Evolutionary conservation across 2,888 invertebrate species (phyloP).

Genomic region (Sipha maydis): DNA sequence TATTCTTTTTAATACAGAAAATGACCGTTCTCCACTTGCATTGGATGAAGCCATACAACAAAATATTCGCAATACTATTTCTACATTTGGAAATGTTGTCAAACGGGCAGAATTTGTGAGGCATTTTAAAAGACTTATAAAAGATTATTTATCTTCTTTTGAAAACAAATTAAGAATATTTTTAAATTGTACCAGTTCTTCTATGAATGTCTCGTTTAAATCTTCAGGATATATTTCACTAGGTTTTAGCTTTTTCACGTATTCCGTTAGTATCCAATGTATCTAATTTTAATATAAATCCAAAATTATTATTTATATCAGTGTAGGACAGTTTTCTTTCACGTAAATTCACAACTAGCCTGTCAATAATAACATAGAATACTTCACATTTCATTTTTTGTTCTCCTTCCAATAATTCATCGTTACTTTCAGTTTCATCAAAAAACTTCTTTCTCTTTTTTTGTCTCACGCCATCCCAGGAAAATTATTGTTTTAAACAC

Average conservation of each 20-base stretch:
- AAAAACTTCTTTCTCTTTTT: conserved; percentile 19
- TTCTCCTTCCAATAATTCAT: conserved; percentile 12
- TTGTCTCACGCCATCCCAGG: not conserved
- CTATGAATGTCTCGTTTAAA: conserved; percentile 7
- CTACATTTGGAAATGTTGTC: not conserved
- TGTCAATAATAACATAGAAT: too few species aligned
- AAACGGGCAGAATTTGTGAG: conserved; percentile 1
- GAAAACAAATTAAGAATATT: conserved; percentile 13
- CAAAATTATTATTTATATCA: conserved; percentile 31
- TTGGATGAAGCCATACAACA: not conserved
- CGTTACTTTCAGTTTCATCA: conserved; percentile 30
- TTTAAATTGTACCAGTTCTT: conserved; percentile 25
- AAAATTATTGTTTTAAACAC: conserved; percentile 32
- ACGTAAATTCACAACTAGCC: conserved; percentile 25
- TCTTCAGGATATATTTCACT: conserved; percentile 23
- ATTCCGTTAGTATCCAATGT: conserved; percentile 5
- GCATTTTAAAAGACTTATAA: conserved; percentile 18
- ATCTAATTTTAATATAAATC: conserved; percentile 29
- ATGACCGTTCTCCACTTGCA: conserved; percentile 8
- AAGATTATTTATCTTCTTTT: conserved; percentile 27
- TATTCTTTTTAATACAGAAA: too few species aligned
- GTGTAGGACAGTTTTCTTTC: conserved; percentile 30
- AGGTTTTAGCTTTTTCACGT: conserved; percentile 11
- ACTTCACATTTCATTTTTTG: conserved; percentile 26
- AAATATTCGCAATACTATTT: conserved; percentile 4